phyloP scores from a whole-genome alignment of 2,888 invertebrate species.

The Stenoptilia bipunctidactyla region DNA sequence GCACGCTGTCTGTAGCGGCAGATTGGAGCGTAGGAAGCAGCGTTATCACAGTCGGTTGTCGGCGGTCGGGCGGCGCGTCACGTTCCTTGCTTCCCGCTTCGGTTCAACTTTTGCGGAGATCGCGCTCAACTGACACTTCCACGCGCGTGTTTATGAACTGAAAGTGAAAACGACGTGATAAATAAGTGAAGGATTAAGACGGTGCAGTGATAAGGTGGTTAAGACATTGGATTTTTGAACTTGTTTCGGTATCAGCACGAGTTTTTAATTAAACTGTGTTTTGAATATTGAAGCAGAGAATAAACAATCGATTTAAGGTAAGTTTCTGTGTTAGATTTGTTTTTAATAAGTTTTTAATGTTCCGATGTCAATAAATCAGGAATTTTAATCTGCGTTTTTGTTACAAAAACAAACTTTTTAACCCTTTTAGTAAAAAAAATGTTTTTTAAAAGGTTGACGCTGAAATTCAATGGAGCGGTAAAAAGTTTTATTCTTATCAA shows the following conservation, averaged over 20 bases:
- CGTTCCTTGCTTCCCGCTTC: conserved; percentile 30
- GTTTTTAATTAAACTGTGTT: conserved; percentile 58
- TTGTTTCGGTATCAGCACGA: conserved; percentile 60
- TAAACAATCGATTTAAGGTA: background rate
- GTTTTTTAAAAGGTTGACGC: no score
- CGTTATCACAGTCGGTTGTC: conserved; percentile 69
- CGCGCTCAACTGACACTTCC: no score
- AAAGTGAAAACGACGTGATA: conserved; percentile 53
- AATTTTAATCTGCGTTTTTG: background rate
- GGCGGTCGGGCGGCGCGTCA: conserved; percentile 56
- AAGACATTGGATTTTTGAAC: conserved; percentile 36
- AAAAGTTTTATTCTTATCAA: background rate
- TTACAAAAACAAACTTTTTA: no score
- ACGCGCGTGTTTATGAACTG: no score
- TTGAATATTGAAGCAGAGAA: conserved; percentile 54
- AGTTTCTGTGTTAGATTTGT: no score
- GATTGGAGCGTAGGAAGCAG: conserved; percentile 31
- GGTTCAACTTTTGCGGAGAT: conserved; percentile 57
- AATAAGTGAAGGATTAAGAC: conserved; percentile 26
- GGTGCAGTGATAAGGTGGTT: conserved; percentile 19
- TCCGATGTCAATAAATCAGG: background rate
- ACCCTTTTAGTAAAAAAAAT: no score
- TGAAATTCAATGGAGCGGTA: background rate
- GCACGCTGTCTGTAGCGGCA: conserved; percentile 24
- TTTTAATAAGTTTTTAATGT: background rate